These are phyloP conservation scores for Sminthurides bifidus DNA, from an alignment of 1,140 invertebrate species.

Conservation along the genomic window DNA sequence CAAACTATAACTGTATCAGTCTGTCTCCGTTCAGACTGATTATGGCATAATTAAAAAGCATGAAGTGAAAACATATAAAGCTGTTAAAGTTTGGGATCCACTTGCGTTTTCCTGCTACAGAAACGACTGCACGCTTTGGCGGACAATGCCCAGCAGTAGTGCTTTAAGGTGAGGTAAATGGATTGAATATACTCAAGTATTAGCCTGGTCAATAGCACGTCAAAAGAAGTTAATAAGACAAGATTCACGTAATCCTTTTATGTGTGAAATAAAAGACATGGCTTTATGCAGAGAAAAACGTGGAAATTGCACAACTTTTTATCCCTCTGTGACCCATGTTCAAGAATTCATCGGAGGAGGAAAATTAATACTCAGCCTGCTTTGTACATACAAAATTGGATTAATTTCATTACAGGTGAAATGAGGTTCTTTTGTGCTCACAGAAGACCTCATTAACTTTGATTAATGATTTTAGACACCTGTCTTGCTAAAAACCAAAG, in stretches of 20 bases:
- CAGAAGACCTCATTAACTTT: constrained; percentile 32
- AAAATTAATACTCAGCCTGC: constrained; percentile 15
- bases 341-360: not conserved
- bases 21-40: too few species aligned
- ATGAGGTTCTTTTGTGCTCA: constrained; percentile 28
- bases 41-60: too few species aligned
- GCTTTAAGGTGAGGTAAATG: too few species aligned
- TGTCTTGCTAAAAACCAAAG: constrained; percentile 16
- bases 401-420: constrained; percentile 32
- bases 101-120: too few species aligned
- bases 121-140: too few species aligned
- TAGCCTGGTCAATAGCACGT: not conserved
- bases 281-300: not conserved
- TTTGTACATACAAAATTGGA: constrained; percentile 23
- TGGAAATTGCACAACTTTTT: not conserved
- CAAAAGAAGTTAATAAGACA: not conserved
- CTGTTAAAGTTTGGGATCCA: too few species aligned
- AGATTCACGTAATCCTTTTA: not conserved
- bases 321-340: not conserved
- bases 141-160: too few species aligned
- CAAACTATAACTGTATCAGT: too few species aligned
- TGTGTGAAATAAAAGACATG: not conserved
- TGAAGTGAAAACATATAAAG: too few species aligned
- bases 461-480: constrained; percentile 32
- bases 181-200: too few species aligned